Evolutionary conservation across 2,888 invertebrate species (phyloP), one percentile per base, ranked within the genome.

Genomic region (Chymomyza procnemis): DNA sequence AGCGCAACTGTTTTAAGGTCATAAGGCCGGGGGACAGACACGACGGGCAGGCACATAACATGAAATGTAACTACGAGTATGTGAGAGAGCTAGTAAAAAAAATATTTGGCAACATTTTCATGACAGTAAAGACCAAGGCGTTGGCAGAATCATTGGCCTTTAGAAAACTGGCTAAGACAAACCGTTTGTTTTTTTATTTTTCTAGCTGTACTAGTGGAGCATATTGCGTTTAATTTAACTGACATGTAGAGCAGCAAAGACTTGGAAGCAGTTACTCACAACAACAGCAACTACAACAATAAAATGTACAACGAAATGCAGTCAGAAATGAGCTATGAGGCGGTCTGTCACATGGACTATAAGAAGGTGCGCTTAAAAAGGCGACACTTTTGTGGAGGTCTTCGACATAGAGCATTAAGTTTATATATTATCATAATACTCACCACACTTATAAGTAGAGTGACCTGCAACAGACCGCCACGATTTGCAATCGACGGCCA

Each of bases 401-500:
- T 2, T 19, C 48, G 5, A 19, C 21, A 18, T 59, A 66, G 54
- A 34, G 18, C 56, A 4, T 5, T 21, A 55, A 57, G 26, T 16
- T n/a, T 21, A 22, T 18, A 54, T n/a, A 30, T 61, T 55, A 16
- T 68, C n/a, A 57, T 73, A 74, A 71, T 85, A 68, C 67, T 89
- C 73, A 62, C 79, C 41, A 54, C 78, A 60, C 64, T 88, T 54
- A 62, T 80, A n/a, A 57, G 71, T 1, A 55, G 48, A 22, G 80
- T 60, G 8, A 48, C 50, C 16, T 47, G 73, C 72, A 97, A 97
- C 92, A 93, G 94, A 84, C 96, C 97, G 56, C 97, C 97, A n/a
- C 93, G 95, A 73, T 97, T 97, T 91, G 93, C 96, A 67, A 95
- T 95, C 89, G 96, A 96, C 88, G 96, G 96, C 70, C 96, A 96